A percentile compares a stretch with the other conserved stretches of the same genome.
Conservation (phyloP, 2,888 invertebrate genomes). For the Metellina segmentata region DNA sequence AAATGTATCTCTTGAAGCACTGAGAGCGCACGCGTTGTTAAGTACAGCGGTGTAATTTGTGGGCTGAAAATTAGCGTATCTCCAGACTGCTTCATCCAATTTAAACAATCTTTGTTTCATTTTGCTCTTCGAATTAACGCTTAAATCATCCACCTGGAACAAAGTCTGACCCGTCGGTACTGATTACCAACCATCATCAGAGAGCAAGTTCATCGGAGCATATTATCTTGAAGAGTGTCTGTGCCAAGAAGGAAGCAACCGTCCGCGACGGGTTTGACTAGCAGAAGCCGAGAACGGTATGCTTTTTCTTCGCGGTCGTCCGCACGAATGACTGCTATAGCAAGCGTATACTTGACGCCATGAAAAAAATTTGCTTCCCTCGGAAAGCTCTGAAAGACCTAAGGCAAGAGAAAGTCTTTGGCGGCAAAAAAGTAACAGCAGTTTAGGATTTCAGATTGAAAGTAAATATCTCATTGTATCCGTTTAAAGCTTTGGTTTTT, state of each 20-base stretch:
- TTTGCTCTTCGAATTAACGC: not conserved
- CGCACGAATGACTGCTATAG: not conserved
- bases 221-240: not conserved
- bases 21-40: too few species aligned
- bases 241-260: not conserved
- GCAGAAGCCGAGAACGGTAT: not conserved
- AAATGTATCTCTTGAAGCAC: too few species aligned
- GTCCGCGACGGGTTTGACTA: slow-evolving; percentile 7
- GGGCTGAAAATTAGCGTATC: slow-evolving; percentile 2
- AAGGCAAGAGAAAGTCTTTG: too few species aligned
- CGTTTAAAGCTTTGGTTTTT: too few species aligned
- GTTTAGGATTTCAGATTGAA: too few species aligned
- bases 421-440: too few species aligned
- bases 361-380: not conserved
- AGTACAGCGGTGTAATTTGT: not conserved
- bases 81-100: not conserved
- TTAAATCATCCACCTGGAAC: not conserved
- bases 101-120: slow-evolving; percentile 12
- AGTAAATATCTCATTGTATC: too few species aligned
- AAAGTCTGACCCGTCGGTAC: not conserved
- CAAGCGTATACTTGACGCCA: not conserved
- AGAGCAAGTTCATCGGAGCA: not conserved
- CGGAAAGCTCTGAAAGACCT: too few species aligned
- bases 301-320: too few species aligned
- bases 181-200: slow-evolving; percentile 5